Evolutionary conservation across 2,113 vertebrate species (phyloP).

Genomic region (Perognathus longimembris): DNA sequence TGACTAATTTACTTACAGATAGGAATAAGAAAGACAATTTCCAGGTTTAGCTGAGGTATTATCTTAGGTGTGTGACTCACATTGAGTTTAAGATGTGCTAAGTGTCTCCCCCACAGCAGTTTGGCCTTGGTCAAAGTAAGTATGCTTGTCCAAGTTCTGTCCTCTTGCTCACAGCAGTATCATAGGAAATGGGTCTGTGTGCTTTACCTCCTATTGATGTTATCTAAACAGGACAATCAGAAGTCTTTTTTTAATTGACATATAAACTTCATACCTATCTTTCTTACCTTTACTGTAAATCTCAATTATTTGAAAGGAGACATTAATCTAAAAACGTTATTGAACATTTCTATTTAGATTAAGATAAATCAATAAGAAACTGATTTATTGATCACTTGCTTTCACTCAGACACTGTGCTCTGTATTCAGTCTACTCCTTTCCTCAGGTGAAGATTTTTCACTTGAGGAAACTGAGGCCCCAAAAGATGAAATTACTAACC

Average conservation of each 20-base stretch:
- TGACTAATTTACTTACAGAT: slow-evolving; percentile 43
- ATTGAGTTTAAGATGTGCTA: not conserved
- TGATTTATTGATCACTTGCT: not conserved
- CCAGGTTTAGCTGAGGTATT: not conserved
- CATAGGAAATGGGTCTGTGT: not conserved
- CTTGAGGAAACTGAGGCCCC: not conserved
- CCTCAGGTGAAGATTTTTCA: slow-evolving; percentile 3
- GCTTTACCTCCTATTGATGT: not conserved
- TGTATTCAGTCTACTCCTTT: not conserved
- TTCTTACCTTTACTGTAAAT: not conserved
- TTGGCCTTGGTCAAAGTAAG: not conserved
- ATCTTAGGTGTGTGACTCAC: not conserved
- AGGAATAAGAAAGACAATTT: slow-evolving; percentile 26
- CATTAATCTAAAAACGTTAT: not conserved
- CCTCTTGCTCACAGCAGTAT: not conserved
- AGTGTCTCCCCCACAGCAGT: slow-evolving; percentile 25
- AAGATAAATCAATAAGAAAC: slow-evolving; percentile 7
- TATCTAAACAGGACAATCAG: not conserved
- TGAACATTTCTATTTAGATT: slow-evolving; percentile 31
- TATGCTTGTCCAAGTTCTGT: not conserved
- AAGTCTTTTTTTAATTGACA: not conserved
- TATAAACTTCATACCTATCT: not conserved
- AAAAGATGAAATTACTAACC: not conserved
- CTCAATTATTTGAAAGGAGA: slow-evolving; percentile 26
- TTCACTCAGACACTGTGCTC: not conserved